Evolutionary conservation across 1,140 invertebrate species (phyloP).

Genomic region (Leucophenga varia): DNA sequence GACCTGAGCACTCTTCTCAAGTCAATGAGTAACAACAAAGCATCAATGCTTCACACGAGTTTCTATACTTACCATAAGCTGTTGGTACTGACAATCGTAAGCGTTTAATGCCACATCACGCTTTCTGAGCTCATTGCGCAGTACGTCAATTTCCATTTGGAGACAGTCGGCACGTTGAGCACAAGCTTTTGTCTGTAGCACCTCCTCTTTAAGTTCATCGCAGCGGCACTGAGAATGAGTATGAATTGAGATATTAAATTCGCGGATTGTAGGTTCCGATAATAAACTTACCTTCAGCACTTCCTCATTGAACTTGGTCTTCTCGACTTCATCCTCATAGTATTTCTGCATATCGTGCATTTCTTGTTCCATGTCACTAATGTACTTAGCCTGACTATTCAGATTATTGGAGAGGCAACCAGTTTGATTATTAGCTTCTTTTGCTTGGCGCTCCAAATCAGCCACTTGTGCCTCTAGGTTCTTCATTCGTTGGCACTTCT

Average conservation of each 20-base stretch:
- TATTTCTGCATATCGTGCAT: slow-evolving; percentile 42
- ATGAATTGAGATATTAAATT: neutral
- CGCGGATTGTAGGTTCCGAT: too few species aligned
- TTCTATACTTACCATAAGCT: slow-evolving; percentile 38
- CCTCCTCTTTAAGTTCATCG: slow-evolving; percentile 32
- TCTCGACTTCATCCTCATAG: slow-evolving; percentile 37
- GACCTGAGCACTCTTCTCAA: too few species aligned
- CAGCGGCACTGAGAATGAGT: slow-evolving; percentile 27
- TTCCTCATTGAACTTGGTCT: slow-evolving; percentile 32
- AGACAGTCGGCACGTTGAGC: slow-evolving; percentile 23
- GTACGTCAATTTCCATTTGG: slow-evolving; percentile 29
- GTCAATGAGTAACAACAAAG: neutral
- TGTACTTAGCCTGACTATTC: slow-evolving; percentile 20
- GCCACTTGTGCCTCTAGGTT: slow-evolving; percentile 15
- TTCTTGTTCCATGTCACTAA: slow-evolving; percentile 33
- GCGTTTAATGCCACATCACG: slow-evolving; percentile 34
- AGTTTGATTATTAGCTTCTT: slow-evolving; percentile 10
- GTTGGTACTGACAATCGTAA: slow-evolving; percentile 47
- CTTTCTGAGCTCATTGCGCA: slow-evolving; percentile 36
- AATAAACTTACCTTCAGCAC: slow-evolving; percentile 25
- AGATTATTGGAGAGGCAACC: slow-evolving; percentile 16
- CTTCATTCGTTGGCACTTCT: slow-evolving; percentile 23
- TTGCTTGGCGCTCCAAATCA: slow-evolving; percentile 9
- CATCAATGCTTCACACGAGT: neutral
- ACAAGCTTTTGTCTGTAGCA: slow-evolving; percentile 14